phyloP scores from a whole-genome alignment of 2,888 invertebrate genomes.

The Parnassius mnemosyne region DNA sequence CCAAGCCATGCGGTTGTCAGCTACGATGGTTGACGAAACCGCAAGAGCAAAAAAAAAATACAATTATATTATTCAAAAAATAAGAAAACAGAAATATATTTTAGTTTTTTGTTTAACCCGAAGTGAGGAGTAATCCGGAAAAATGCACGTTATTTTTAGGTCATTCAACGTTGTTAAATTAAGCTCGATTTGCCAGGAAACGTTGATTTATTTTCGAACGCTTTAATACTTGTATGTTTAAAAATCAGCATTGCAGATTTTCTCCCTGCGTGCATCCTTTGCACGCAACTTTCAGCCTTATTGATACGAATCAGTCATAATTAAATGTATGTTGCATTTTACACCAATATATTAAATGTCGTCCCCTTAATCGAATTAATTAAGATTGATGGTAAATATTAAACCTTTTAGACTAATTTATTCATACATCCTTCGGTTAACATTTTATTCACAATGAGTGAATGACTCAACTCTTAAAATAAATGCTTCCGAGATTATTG shows the following conservation, averaged over 20 bases:
- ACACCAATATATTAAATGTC: conserved; percentile 69
- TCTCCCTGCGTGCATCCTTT: conserved; percentile 55
- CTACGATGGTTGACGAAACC: too few species aligned
- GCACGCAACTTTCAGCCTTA: conserved; percentile 62
- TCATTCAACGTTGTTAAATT: background rate
- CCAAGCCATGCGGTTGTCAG: too few species aligned
- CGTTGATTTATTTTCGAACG: conserved; percentile 4
- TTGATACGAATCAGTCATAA: conserved; percentile 71
- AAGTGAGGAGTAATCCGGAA: too few species aligned
- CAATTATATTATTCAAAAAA: too few species aligned
- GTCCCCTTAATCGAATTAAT: conserved; percentile 63
- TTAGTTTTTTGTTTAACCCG: too few species aligned
- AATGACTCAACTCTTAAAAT: conserved; percentile 42
- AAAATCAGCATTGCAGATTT: conserved; percentile 35
- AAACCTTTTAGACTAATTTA: conserved; percentile 42
- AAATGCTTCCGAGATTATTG: conserved; percentile 37
- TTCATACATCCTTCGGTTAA: conserved; percentile 41
- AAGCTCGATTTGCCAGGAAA: background rate
- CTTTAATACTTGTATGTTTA: conserved; percentile 36
- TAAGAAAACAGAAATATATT: too few species aligned
- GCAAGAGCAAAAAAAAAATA: too few species aligned
- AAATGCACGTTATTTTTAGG: too few species aligned
- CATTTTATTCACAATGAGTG: conserved; percentile 46
- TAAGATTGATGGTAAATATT: conserved; percentile 70
- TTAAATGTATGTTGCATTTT: conserved; percentile 70